These are phyloP conservation scores for Zygothrica quintamaculata DNA, from an alignment of 2,888 invertebrate genomes.

Conservation along the genomic window DNA sequence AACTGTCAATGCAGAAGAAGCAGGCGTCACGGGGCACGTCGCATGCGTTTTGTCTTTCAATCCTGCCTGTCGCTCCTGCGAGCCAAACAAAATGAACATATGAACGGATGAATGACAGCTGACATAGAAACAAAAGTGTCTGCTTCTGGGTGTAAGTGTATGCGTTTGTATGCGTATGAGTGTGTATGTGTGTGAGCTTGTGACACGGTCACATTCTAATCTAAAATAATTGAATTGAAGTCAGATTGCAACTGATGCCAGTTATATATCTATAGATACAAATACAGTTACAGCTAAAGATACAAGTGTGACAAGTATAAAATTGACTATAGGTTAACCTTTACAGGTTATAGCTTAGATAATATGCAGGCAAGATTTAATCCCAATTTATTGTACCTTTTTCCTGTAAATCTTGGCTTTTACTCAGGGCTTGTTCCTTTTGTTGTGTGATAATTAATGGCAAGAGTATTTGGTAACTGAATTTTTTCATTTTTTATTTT, in stretches of 20 bases:
- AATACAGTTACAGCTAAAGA: conserved; percentile 21
- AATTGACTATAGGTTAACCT: no score
- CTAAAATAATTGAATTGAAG: conserved; percentile 81
- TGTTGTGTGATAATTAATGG: conserved; percentile 78
- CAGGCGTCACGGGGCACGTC: conserved; percentile 71
- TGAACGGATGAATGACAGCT: conserved; percentile 77
- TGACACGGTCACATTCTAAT: conserved; percentile 80
- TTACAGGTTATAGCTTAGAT: no score
- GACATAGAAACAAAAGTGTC: conserved; percentile 75
- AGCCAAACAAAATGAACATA: conserved; percentile 61
- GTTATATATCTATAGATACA: conserved; percentile 48
- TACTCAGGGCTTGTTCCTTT: no score
- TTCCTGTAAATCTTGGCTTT: conserved; percentile 15
- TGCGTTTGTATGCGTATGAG: conserved; percentile 27
- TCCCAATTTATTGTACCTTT: background rate
- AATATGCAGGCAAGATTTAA: no score
- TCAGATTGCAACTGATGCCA: conserved; percentile 79
- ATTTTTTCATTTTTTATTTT: conserved; percentile 57
- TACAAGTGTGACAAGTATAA: background rate
- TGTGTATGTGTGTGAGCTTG: conserved; percentile 40
- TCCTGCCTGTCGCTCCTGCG: conserved; percentile 31
- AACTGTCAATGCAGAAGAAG: conserved; percentile 65
- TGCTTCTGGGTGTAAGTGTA: conserved; percentile 7
- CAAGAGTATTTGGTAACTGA: conserved; percentile 66
- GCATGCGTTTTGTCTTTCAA: conserved; percentile 59